Percentiles rank a stretch among this genome's conserved stretches.
These are phyloP conservation scores for Phragmatobia fuliginosa DNA, from an alignment of 2,888 invertebrate genomes.

Conservation along the genomic window DNA sequence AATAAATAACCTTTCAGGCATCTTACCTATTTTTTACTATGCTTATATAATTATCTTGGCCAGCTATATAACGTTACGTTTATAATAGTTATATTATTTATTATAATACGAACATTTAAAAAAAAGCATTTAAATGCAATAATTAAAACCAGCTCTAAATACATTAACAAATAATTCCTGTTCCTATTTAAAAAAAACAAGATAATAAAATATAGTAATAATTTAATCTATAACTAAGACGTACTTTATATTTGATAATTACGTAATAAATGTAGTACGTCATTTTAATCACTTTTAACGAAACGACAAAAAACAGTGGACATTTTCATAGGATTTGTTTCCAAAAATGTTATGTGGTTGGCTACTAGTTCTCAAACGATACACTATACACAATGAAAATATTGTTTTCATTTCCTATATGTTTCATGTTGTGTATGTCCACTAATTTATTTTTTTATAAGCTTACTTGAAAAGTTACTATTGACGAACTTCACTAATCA, in stretches of 20 bases:
- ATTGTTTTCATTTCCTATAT: too few species aligned
- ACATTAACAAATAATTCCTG: neutral
- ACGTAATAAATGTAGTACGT: neutral
- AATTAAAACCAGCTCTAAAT: neutral
- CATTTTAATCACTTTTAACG: too few species aligned
- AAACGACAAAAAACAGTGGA: too few species aligned
- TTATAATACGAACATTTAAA: slow-evolving; percentile 1
- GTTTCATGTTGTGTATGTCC: neutral
- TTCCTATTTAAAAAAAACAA: neutral
- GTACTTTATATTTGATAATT: neutral
- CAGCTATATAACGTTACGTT: neutral
- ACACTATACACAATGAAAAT: too few species aligned
- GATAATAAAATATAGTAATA: neutral
- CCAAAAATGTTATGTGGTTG: too few species aligned
- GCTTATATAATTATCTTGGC: neutral
- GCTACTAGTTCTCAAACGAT: too few species aligned
- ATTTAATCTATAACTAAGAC: neutral
- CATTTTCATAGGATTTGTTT: too few species aligned
- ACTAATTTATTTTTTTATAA: neutral
- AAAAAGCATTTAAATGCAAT: neutral
- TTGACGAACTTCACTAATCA: too few species aligned
- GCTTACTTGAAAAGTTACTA: neutral
- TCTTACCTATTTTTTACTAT: neutral
- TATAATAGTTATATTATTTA: neutral
- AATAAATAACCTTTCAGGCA: neutral